A percentile compares a stretch with the other conserved stretches of the same genome.
Conservation (phyloP, 2,797 vertebrate species). For the Oreochromis mossambicus region DNA sequence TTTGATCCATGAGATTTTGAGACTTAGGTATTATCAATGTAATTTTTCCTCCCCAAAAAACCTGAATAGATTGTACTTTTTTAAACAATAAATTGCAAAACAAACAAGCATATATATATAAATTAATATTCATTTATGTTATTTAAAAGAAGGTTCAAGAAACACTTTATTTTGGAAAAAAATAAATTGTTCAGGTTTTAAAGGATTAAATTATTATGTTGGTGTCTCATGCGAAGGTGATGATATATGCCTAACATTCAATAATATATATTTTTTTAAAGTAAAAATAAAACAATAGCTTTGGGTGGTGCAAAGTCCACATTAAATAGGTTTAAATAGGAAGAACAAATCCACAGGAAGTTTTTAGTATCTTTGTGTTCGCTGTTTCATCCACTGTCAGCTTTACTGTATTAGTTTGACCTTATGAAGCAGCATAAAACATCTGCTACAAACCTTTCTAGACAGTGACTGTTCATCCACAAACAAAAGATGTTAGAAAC, state of each 20-base stretch:
- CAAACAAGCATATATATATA: too few relatives aligned
- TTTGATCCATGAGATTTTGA: too few relatives aligned
- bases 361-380: neutral
- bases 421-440: neutral
- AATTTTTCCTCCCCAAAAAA: too few relatives aligned
- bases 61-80: too few relatives aligned
- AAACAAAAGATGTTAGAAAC: neutral
- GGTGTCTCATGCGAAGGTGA: neutral
- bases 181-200: neutral
- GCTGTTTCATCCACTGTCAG: neutral
- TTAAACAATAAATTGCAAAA: too few relatives aligned
- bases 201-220: neutral
- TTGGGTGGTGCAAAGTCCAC: neutral
- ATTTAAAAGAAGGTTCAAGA: too few relatives aligned
- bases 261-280: neutral
- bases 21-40: too few relatives aligned
- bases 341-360: neutral
- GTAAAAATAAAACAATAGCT: neutral
- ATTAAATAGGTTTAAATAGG: too few relatives aligned
- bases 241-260: neutral
- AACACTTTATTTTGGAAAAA: too few relatives aligned
- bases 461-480: accelerated
- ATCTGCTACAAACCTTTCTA: neutral
- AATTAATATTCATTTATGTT: too few relatives aligned
- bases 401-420: neutral